Conservation (phyloP, 2,113 vertebrate genomes). For the Scomber colias region DNA sequence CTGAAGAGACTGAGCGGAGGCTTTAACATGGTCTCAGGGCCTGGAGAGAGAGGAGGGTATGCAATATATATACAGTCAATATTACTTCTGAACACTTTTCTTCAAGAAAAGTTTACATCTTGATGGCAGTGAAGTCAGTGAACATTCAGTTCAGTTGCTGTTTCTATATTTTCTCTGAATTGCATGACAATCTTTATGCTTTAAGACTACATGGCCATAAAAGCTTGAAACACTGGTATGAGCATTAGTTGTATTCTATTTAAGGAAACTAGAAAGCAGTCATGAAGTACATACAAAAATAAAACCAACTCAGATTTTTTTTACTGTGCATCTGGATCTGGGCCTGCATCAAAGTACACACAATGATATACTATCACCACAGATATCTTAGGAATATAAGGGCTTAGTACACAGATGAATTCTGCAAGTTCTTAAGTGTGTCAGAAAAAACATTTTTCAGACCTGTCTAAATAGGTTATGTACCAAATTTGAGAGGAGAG, state of each 20-base stretch:
- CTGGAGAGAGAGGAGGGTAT: slow-evolving; percentile 54
- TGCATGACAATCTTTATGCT: background rate
- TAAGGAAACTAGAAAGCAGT: background rate
- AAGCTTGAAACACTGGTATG: background rate
- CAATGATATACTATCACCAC: too few relatives aligned
- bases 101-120: too few relatives aligned
- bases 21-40: slow-evolving; percentile 83
- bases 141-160: too few relatives aligned
- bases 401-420: background rate
- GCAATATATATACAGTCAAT: background rate
- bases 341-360: slow-evolving; percentile 8
- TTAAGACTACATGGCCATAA: background rate
- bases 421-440: background rate
- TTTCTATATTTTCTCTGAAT: background rate
- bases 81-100: background rate
- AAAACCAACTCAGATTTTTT: too few relatives aligned
- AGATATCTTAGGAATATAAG: background rate
- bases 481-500: background rate
- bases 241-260: background rate
- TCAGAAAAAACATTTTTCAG: background rate
- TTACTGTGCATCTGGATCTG: too few relatives aligned
- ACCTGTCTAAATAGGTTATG: rapidly evolving
- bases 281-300: too few relatives aligned
- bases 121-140: too few relatives aligned
- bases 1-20: slow-evolving; percentile 85